Percentiles rank a stretch among this genome's conserved stretches.
Evolutionary conservation across 2,113 vertebrate genomes (phyloP).

Genomic region (Todiramphus saurophagus): DNA sequence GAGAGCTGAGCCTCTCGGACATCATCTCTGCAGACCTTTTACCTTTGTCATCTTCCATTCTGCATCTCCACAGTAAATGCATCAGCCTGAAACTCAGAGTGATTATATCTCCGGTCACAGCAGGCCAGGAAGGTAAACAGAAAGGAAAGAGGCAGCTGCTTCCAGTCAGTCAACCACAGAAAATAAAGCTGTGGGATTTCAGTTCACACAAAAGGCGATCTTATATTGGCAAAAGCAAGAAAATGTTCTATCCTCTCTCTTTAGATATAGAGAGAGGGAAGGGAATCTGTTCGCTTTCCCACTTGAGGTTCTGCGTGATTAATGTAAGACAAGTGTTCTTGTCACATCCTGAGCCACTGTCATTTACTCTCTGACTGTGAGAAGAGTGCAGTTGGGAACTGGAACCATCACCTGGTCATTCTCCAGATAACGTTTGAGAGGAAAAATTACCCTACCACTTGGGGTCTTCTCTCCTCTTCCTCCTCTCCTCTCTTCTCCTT

Average conservation of each 20-base stretch:
- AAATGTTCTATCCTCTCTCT: background rate
- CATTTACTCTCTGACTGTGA: background rate
- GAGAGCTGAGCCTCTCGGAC: background rate
- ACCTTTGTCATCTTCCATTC: background rate
- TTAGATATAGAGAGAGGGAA: background rate
- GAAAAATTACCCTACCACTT: background rate
- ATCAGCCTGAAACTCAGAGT: background rate
- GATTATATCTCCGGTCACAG: background rate
- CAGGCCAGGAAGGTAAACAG: background rate
- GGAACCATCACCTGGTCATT: background rate
- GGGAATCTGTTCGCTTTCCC: background rate
- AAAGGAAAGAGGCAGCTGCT: background rate
- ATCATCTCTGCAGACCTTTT: background rate
- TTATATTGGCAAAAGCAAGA: background rate
- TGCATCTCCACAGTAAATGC: background rate
- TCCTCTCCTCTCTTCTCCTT: conserved; percentile 8
- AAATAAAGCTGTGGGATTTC: background rate
- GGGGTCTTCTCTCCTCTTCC: conserved; percentile 18
- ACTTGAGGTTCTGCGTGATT: background rate
- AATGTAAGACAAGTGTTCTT: background rate
- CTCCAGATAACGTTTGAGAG: background rate
- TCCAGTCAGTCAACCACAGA: background rate
- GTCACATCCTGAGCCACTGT: background rate
- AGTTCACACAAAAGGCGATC: background rate
- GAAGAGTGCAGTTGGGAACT: background rate